These are phyloP conservation scores for Scarus forsteni DNA, from an alignment of 2,797 vertebrate genomes.

Conservation along the genomic window DNA sequence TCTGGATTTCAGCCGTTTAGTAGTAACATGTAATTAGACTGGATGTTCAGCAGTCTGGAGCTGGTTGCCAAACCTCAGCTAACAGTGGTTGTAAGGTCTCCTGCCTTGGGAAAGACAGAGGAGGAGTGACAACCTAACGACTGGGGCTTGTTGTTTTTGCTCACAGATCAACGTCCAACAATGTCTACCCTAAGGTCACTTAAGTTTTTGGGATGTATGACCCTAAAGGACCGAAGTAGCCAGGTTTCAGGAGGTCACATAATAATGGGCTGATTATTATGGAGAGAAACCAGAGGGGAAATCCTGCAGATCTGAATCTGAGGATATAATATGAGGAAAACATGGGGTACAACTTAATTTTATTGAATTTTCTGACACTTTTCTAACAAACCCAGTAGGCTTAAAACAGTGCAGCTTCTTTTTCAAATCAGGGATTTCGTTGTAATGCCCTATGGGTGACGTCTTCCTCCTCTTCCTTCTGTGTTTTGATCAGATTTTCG, in stretches of 20 bases:
- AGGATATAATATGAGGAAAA: no score
- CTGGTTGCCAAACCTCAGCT: conserved; percentile 71
- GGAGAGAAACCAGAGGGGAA: background rate
- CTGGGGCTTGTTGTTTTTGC: conserved; percentile 61
- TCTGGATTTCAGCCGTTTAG: conserved; percentile 63
- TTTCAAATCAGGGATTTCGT: no score
- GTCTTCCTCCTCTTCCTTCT: no score
- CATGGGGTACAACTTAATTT: no score
- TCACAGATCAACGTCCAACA: conserved; percentile 48
- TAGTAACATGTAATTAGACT: conserved; percentile 80
- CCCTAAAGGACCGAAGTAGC: background rate
- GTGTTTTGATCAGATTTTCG: no score
- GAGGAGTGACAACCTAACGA: conserved; percentile 61
- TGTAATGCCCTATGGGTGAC: no score
- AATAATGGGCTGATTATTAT: background rate
- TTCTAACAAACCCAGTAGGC: no score
- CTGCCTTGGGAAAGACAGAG: conserved; percentile 41
- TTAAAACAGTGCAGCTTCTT: no score
- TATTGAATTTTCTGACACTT: no score
- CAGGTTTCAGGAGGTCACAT: background rate
- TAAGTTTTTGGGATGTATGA: conserved; percentile 21
- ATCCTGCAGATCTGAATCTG: no score
- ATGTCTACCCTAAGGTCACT: conserved; percentile 32
- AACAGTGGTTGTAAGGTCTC: conserved; percentile 39
- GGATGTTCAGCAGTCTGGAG: conserved; percentile 74